Evolutionary conservation across 2,113 vertebrate genomes (phyloP).

Genomic region (Notothenia rossii): DNA sequence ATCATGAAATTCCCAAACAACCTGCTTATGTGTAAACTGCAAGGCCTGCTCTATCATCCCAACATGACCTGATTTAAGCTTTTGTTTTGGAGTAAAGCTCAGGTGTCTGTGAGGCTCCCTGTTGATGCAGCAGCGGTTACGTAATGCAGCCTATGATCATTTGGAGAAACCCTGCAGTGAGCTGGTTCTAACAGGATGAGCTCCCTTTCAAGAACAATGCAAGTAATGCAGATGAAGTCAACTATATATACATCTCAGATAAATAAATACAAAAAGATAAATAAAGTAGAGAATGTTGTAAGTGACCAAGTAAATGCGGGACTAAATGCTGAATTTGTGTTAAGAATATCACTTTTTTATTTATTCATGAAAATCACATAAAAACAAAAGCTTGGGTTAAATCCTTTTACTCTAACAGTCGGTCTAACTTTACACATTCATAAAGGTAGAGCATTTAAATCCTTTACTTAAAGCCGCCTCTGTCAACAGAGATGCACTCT

Average conservation of each 20-base stretch:
- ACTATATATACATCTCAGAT: too few species aligned
- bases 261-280: too few species aligned
- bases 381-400: background rate
- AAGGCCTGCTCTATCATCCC: background rate
- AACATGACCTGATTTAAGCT: background rate
- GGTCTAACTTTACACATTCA: background rate
- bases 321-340: too few species aligned
- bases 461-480: too few species aligned
- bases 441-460: too few species aligned
- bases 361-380: background rate
- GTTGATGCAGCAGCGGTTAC: slow-evolving; percentile 2
- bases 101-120: background rate
- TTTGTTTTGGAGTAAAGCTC: background rate
- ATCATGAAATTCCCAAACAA: too few species aligned
- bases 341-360: background rate
- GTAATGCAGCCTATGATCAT: background rate
- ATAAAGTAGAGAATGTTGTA: too few species aligned
- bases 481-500: too few species aligned
- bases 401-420: background rate
- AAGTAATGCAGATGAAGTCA: too few species aligned
- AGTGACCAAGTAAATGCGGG: too few species aligned
- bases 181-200: background rate
- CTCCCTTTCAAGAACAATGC: background rate
- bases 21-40: too few species aligned
- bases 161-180: slow-evolving; percentile 17